Evolutionary conservation across 1,140 invertebrate genomes (phyloP), one percentile per base, ranked within the genome.

Genomic region (Panagrolaimus sp.): DNA sequence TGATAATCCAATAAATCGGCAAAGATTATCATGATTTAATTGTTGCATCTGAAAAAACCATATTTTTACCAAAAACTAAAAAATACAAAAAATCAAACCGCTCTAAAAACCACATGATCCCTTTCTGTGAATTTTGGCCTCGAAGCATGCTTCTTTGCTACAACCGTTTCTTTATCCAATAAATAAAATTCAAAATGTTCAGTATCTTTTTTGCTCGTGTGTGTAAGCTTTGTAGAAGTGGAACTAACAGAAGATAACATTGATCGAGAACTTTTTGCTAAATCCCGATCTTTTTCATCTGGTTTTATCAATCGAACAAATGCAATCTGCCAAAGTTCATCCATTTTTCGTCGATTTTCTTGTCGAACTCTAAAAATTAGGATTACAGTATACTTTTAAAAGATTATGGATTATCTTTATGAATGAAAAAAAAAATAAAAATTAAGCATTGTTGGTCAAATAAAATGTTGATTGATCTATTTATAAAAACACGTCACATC

Each of bases 91-190:
- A 43, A 43, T 2, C 28, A 1, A 4, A 67, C 44, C 44, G 24
- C n/a, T 68, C 67, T n/a, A 28, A 68, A 65, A n/a, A 62, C 67
- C 12, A 24, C 67, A 62, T 68, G 43, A 1, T 68, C 67, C n/a
- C 14, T 14, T 12, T 38, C 67, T 1, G 45, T 14, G 9, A 45
- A 62, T 26, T 43, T 63, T 14, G 17, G 43, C 9, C 17, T 17
- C 26, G n/a, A 32, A 2, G 21, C 38, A 43, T 68, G 24, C 67
- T 68, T 68, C 28, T 43, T 68, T 6, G 67, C 67, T 1, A 68
- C 48, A 10, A 62, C 17, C 0, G 43, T 6, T n/a, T 63, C 67
- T 26, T 68, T 21, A 14, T 62, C 46, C 6, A 32, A 38, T 9
- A 28, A 63, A 32, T 65, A 45, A 44, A 68, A 68, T 26, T 62